phyloP scores from a whole-genome alignment of 2,113 vertebrate species.

The Syrmaticus mikado region DNA sequence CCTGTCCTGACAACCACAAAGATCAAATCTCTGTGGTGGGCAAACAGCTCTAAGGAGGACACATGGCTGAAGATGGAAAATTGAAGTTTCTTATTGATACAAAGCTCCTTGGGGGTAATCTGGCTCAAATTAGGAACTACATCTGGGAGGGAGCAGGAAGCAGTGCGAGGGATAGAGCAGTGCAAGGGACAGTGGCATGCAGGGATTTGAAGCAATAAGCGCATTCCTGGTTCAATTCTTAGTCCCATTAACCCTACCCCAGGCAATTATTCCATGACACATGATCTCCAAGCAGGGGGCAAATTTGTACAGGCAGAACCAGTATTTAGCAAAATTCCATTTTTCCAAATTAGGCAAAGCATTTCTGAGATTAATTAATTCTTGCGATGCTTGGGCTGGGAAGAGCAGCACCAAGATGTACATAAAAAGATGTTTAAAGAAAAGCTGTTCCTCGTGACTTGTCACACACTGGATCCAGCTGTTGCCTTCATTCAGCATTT shows the following conservation, averaged over 20 bases:
- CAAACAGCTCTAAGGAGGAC: not conserved
- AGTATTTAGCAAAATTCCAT: not conserved
- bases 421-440: not conserved
- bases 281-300: not conserved
- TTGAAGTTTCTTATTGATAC: not conserved
- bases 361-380: not conserved
- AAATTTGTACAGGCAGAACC: not conserved
- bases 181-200: not conserved
- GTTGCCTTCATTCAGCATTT: not conserved
- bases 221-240: not conserved
- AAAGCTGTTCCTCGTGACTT: constrained; percentile 10
- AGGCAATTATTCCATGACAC: not conserved
- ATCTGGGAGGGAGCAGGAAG: not conserved
- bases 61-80: rapidly evolving
- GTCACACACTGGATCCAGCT: constrained; percentile 39
- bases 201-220: not conserved
- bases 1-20: not conserved
- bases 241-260: not conserved
- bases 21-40: not conserved
- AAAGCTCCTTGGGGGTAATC: not conserved
- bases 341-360: not conserved
- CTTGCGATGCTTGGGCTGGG: not conserved
- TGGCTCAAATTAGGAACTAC: not conserved
- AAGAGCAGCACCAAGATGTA: not conserved
- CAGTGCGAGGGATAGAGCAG: too few relatives aligned